phyloP scores from a whole-genome alignment of 2,113 vertebrate genomes.

The Pholis gunnellus region DNA sequence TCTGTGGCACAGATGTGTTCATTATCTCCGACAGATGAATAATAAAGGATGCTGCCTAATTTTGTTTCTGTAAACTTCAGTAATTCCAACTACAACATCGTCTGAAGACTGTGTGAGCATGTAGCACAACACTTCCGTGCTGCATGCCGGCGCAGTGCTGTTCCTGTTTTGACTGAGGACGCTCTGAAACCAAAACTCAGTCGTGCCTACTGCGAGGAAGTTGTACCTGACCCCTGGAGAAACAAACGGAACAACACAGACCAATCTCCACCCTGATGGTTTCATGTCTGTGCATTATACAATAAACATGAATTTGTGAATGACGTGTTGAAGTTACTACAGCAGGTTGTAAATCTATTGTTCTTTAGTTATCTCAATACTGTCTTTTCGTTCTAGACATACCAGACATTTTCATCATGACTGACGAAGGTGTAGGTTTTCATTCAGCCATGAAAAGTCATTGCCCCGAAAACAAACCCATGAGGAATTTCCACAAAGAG shows the following conservation, averaged over 20 bases:
- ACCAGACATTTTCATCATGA: slow-evolving; percentile 8
- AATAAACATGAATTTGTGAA: not conserved
- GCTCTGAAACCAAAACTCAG: not conserved
- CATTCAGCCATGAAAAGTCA: slow-evolving; percentile 24
- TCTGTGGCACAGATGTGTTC: not conserved
- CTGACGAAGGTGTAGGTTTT: slow-evolving; percentile 22
- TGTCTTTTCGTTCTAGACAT: not conserved
- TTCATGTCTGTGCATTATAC: not conserved
- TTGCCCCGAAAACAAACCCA: slow-evolving; percentile 32
- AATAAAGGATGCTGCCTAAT: not conserved
- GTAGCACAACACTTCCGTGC: not conserved
- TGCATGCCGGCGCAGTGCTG: not conserved
- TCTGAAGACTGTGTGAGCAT: not conserved
- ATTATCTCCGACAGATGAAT: not conserved
- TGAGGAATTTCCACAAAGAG: slow-evolving; percentile 38
- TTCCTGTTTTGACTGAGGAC: slow-evolving; percentile 4
- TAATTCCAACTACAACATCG: not conserved
- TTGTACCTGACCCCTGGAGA: not conserved
- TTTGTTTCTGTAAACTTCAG: not conserved
- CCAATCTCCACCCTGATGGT: not conserved
- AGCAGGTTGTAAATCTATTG: not conserved
- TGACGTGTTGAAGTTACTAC: not conserved
- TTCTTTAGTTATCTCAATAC: not conserved
- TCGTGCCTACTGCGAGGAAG: not conserved
- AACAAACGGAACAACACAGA: not conserved